These are phyloP conservation scores for Andrena haemorrhoa DNA, from an alignment of 2,888 invertebrate species.

Conservation along the genomic window DNA sequence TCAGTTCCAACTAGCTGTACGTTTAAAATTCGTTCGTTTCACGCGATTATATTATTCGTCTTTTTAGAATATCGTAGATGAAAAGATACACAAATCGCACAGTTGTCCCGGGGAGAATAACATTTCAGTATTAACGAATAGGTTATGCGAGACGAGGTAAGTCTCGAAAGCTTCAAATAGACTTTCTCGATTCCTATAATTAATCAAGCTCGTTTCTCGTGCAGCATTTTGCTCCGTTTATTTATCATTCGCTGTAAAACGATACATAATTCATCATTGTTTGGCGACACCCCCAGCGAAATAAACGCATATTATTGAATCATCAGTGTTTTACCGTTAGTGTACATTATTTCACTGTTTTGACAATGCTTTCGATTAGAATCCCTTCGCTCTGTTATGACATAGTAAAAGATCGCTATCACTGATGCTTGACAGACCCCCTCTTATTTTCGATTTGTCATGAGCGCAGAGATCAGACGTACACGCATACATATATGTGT, in stretches of 20 bases:
- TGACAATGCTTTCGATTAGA: slow-evolving; percentile 31
- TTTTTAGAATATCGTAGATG: not conserved
- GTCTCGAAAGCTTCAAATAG: not conserved
- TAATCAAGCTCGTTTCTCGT: not conserved
- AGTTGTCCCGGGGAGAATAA: not conserved
- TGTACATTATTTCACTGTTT: slow-evolving; percentile 72
- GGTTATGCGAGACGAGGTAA: slow-evolving; percentile 34
- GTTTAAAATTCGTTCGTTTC: not conserved
- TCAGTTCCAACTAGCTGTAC: not conserved
- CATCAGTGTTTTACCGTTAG: slow-evolving; percentile 74
- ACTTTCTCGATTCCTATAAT: not conserved
- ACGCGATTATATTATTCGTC: slow-evolving; percentile 1
- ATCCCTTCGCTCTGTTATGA: slow-evolving; percentile 42
- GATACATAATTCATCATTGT: slow-evolving; percentile 15
- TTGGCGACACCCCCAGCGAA: slow-evolving; percentile 5
- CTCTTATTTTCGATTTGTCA: slow-evolving; percentile 45
- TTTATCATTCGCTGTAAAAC: slow-evolving; percentile 1
- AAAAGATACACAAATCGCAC: not conserved
- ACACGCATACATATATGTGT: not conserved
- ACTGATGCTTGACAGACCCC: slow-evolving; percentile 38
- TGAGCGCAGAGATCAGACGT: slow-evolving; percentile 24
- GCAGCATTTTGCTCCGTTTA: not conserved
- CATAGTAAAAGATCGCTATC: slow-evolving; percentile 50
- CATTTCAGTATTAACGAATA: slow-evolving; percentile 2
- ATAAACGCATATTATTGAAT: slow-evolving; percentile 17